These are phyloP conservation scores for Agapetus fuscipes DNA, from an alignment of 2,888 invertebrate genomes.

Conservation along the genomic window DNA sequence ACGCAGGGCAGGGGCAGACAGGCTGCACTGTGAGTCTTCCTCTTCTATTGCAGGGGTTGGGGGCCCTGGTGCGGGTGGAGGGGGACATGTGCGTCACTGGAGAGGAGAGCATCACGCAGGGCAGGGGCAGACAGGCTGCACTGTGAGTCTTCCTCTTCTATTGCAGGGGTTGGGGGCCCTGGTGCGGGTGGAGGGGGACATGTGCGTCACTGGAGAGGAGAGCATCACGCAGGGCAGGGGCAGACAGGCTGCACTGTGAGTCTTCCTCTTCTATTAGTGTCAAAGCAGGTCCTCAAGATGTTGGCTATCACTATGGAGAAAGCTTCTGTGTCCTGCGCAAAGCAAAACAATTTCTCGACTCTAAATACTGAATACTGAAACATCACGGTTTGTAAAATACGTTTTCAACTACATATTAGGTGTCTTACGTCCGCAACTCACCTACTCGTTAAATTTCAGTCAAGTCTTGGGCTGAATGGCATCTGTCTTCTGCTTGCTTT, in stretches of 20 bases:
- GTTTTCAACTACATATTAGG: too few relatives aligned
- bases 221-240: constrained; percentile 33
- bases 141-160: constrained; percentile 44
- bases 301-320: constrained; percentile 34
- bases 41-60: constrained; percentile 31
- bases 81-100: constrained; percentile 41
- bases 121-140: constrained; percentile 37
- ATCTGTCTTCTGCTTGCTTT: too few relatives aligned
- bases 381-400: too few relatives aligned
- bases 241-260: constrained; percentile 40
- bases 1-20: constrained; percentile 37
- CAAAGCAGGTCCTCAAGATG: too few relatives aligned
- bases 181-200: constrained; percentile 36
- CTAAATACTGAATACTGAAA: too few relatives aligned
- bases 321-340: too few relatives aligned
- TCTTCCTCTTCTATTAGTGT: too few relatives aligned
- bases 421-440: too few relatives aligned
- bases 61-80: constrained; percentile 34
- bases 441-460: too few relatives aligned
- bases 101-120: constrained; percentile 29
- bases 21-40: constrained; percentile 41
- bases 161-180: constrained; percentile 32
- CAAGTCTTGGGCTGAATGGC: too few relatives aligned
- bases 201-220: constrained; percentile 37
- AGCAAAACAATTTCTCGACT: too few relatives aligned